Conservation (phyloP, 2,888 invertebrate species). For the Eilema griseolum region DNA sequence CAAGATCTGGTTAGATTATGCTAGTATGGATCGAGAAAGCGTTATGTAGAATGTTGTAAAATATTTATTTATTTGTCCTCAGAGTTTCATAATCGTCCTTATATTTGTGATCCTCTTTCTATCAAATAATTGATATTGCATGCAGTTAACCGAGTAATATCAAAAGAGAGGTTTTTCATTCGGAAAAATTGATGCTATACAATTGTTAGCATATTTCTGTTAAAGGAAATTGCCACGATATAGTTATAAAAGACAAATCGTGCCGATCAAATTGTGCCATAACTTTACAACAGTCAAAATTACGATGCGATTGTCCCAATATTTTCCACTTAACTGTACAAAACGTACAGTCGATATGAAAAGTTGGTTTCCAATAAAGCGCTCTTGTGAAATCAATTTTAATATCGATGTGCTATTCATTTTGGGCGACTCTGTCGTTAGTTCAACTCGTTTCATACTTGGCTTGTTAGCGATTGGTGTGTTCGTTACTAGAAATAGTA, state of each 20-base stretch:
- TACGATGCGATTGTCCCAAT: slow-evolving; percentile 36
- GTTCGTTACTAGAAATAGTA: background rate
- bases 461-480: slow-evolving; percentile 55
- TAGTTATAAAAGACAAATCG: background rate
- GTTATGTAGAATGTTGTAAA: too few relatives aligned
- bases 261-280: slow-evolving; percentile 3
- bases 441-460: slow-evolving; percentile 44
- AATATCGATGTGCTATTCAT: slow-evolving; percentile 68
- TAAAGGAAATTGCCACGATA: background rate
- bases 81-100: background rate
- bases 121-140: background rate
- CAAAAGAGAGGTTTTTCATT: background rate
- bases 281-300: slow-evolving; percentile 34
- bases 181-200: background rate
- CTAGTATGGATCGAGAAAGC: too few relatives aligned
- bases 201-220: background rate
- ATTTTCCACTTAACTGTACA: slow-evolving; percentile 38
- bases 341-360: slow-evolving; percentile 59
- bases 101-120: background rate
- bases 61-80: too few relatives aligned
- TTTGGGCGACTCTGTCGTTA: slow-evolving; percentile 61
- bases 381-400: slow-evolving; percentile 72
- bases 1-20: too few relatives aligned
- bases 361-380: slow-evolving; percentile 65
- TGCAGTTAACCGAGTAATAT: background rate